These are phyloP conservation scores for Oppia nitens DNA, from an alignment of 1,140 invertebrate genomes.

Conservation along the genomic window DNA sequence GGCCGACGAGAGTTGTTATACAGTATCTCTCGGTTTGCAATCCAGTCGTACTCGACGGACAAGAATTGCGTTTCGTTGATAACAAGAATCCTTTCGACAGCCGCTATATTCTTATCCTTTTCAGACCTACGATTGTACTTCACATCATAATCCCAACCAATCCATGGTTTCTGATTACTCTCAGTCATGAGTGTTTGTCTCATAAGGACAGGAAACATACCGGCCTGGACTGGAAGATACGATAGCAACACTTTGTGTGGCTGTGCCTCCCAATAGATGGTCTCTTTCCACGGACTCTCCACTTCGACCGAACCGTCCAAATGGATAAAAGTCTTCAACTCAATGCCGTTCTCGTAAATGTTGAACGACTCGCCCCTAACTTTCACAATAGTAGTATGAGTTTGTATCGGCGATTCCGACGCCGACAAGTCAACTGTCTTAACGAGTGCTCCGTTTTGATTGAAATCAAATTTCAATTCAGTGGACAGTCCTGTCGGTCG, in stretches of 20 bases:
- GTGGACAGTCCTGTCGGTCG: constrained; percentile 81
- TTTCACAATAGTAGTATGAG: constrained; percentile 49
- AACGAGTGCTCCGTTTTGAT: constrained; percentile 67
- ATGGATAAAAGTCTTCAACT: constrained; percentile 27
- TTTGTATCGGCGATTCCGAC: neutral
- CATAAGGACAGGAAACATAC: constrained; percentile 73
- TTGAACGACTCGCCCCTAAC: constrained; percentile 64
- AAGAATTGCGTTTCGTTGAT: constrained; percentile 81
- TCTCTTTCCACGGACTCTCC: constrained; percentile 30
- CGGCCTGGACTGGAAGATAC: constrained; percentile 69
- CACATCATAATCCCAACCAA: constrained; percentile 37
- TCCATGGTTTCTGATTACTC: neutral
- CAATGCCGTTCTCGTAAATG: neutral
- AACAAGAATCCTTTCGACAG: constrained; percentile 28
- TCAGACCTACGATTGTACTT: constrained; percentile 27
- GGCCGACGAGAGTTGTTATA: constrained; percentile 23
- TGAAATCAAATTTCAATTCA: constrained; percentile 64
- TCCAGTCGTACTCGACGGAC: constrained; percentile 78
- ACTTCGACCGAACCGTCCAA: constrained; percentile 31
- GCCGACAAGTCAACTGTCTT: constrained; percentile 50
- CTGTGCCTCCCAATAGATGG: constrained; percentile 37
- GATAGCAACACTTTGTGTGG: constrained; percentile 71
- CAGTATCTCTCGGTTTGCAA: constrained; percentile 69
- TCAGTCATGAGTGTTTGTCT: constrained; percentile 41
- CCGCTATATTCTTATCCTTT: constrained; percentile 9